phyloP scores from a whole-genome alignment of 2,113 vertebrate genomes.

The Brachyhypopomus occidentalis region DNA sequence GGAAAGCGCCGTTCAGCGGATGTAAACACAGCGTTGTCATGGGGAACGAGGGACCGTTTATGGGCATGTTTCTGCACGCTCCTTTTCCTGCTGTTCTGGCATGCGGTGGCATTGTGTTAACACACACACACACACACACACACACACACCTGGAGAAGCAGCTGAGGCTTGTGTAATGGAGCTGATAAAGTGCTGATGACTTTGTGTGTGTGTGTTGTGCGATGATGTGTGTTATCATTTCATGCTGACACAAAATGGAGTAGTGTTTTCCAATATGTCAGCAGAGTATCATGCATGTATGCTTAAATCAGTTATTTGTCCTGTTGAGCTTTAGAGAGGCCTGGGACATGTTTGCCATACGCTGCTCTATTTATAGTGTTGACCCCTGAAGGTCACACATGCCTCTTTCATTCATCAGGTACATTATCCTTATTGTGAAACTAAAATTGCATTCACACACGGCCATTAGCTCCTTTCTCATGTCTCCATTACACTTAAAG shows the following conservation, averaged over 20 bases:
- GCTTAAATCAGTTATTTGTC: constrained; percentile 33
- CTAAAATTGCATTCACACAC: too few relatives aligned
- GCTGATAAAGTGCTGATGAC: constrained; percentile 42
- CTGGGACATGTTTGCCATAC: not conserved
- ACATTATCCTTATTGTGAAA: too few relatives aligned
- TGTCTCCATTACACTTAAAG: too few relatives aligned
- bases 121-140: not conserved
- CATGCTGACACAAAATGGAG: constrained; percentile 27
- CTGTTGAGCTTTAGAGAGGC: not conserved
- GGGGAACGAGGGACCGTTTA: constrained; percentile 25
- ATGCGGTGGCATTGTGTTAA: not conserved
- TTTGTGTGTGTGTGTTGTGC: constrained; percentile 17
- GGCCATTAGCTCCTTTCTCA: too few relatives aligned
- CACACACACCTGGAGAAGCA: constrained; percentile 4
- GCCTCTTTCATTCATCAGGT: not conserved
- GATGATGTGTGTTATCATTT: constrained; percentile 20
- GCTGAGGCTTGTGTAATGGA: constrained; percentile 31
- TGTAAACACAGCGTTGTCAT: constrained; percentile 29
- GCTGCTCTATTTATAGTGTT: not conserved
- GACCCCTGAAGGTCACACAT: not conserved
- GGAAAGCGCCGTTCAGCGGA: constrained; percentile 27
- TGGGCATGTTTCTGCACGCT: constrained; percentile 50
- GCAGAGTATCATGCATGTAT: constrained; percentile 23
- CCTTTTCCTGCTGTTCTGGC: not conserved
- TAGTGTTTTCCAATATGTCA: constrained; percentile 31